Evolutionary conservation across 2,113 vertebrate genomes (phyloP).

Genomic region (Laticauda colubrina): DNA sequence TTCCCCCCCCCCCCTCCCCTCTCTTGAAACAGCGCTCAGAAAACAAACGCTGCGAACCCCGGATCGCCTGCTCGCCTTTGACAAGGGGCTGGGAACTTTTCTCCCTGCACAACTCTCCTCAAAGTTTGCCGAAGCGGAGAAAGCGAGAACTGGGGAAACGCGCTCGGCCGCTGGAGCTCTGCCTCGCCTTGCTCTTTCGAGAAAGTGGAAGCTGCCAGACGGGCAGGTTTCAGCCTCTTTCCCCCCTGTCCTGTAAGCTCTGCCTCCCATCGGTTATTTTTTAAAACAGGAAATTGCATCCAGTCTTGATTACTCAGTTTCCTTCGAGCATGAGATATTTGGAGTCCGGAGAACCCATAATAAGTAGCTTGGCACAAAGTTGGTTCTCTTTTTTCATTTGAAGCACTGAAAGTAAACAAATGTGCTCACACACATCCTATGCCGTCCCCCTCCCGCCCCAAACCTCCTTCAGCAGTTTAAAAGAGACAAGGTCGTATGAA

Average conservation of each 20-base stretch:
- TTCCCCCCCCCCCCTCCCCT: not conserved
- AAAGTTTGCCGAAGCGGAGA: not conserved
- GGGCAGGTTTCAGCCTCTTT: constrained; percentile 30
- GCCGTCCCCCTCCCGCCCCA: not conserved
- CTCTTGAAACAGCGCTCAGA: not conserved
- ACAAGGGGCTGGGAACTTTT: not conserved
- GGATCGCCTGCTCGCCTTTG: not conserved
- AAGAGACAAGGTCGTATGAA: not conserved
- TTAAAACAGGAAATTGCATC: constrained; percentile 75
- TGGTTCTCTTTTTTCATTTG: not conserved
- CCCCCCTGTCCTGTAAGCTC: not conserved
- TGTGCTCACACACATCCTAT: not conserved
- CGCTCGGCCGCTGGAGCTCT: not conserved
- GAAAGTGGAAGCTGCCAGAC: constrained; percentile 6
- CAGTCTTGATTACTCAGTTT: constrained; percentile 72
- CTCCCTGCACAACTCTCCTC: not conserved
- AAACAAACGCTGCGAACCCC: not conserved
- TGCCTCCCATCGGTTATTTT: constrained; percentile 48
- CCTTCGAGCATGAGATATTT: constrained; percentile 68
- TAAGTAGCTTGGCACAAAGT: constrained; percentile 3
- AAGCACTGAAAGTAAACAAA: constrained; percentile 21
- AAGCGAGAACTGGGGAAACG: no score
- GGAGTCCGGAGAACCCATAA: constrained; percentile 6
- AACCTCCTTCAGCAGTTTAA: not conserved
- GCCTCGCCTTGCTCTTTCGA: not conserved